phyloP scores from a whole-genome alignment of 35 echinoderm and acorn worm species.

The Lytechinus variegatus region DNA sequence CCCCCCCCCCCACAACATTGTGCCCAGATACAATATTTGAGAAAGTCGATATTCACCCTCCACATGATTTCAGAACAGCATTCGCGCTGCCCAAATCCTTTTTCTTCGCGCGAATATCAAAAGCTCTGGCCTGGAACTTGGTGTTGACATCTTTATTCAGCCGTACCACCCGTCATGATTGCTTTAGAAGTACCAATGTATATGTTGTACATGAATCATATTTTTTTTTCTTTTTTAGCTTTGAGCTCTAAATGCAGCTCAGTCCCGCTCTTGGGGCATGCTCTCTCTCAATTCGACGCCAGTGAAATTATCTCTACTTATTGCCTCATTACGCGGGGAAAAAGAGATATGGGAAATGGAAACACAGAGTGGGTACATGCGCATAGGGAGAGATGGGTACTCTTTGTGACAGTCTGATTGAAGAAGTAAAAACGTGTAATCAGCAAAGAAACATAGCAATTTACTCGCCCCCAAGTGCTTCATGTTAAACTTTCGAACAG shows the following conservation, averaged over 20 bases:
- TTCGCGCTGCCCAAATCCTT: background rate
- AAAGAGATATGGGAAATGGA: background rate
- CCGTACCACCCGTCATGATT: background rate
- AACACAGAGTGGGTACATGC: background rate
- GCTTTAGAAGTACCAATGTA: background rate
- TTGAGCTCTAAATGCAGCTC: background rate
- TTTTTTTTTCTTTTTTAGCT: background rate
- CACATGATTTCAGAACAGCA: background rate
- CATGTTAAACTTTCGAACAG: background rate
- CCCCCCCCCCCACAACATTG: too few relatives aligned
- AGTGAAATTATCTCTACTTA: background rate
- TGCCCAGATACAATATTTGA: too few relatives aligned
- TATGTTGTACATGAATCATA: background rate
- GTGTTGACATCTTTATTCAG: background rate
- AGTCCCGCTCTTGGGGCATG: background rate
- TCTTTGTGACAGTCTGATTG: background rate
- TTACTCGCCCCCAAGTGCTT: background rate
- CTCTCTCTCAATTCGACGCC: background rate
- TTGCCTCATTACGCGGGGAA: background rate
- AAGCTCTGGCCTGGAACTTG: background rate
- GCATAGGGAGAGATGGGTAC: background rate
- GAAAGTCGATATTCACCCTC: background rate
- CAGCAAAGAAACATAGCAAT: background rate
- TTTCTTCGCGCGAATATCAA: background rate
- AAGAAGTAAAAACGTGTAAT: background rate